These are phyloP conservation scores for Pogoniulus pusillus DNA, from an alignment of 2,797 vertebrate species.

Conservation along the genomic window DNA sequence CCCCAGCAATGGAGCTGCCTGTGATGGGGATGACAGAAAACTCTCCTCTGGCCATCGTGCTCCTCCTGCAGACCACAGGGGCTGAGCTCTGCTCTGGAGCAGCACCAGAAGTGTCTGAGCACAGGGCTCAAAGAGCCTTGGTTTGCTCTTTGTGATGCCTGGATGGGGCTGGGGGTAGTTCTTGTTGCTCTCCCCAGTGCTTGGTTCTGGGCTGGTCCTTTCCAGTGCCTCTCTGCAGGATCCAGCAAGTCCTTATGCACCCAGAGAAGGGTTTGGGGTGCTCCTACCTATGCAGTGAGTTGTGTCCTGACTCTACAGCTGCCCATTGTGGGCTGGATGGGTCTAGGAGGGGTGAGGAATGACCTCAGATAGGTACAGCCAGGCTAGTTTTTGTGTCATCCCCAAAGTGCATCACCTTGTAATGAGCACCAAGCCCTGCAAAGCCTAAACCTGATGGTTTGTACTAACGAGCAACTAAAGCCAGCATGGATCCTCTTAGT, in stretches of 20 bases:
- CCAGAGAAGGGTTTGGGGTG: background rate
- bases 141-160: background rate
- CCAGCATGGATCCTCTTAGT: background rate
- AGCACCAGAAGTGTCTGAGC: background rate
- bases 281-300: rapidly evolving
- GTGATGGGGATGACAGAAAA: slow-evolving; percentile 44
- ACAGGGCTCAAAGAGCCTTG: background rate
- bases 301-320: background rate
- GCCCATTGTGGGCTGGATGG: background rate
- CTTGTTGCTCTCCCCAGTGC: background rate
- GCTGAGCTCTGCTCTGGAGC: background rate
- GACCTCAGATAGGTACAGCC: background rate
- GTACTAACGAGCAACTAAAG: slow-evolving; percentile 16
- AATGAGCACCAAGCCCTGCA: background rate
- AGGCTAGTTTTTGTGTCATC: slow-evolving; percentile 46
- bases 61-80: background rate
- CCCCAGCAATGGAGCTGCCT: background rate
- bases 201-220: background rate
- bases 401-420: background rate
- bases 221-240: background rate
- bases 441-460: background rate
- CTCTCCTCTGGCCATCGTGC: background rate
- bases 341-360: background rate
- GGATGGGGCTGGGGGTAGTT: rapidly evolving
- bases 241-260: background rate